Evolutionary conservation across 1,140 invertebrate genomes (phyloP).

Genomic region (Drosophila baimaii): DNA sequence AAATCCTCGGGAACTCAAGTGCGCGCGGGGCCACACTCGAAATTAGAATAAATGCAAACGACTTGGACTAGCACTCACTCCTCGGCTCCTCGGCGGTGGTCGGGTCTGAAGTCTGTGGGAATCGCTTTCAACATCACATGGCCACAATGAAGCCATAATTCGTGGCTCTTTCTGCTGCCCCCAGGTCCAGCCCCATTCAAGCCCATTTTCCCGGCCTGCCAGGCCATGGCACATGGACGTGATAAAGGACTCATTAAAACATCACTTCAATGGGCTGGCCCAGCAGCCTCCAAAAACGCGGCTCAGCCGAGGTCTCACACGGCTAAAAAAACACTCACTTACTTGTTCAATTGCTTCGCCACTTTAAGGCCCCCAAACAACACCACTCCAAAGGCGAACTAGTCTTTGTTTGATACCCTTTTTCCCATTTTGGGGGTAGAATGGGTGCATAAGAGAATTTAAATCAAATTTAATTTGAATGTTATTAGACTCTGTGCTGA

Average conservation of each 20-base stretch:
- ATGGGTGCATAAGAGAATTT: not conserved
- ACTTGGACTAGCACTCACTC: conserved; percentile 25
- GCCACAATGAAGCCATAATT: conserved; percentile 79
- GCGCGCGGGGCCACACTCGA: conserved; percentile 61
- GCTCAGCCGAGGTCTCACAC: conserved; percentile 13
- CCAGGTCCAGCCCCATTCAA: conserved; percentile 29
- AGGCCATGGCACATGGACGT: conserved; percentile 64
- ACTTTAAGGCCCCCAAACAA: conserved; percentile 70
- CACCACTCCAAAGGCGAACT: conserved; percentile 57
- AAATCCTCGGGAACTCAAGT: conserved; percentile 50
- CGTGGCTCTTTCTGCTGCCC: conserved; percentile 37
- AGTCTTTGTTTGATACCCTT: conserved; percentile 67
- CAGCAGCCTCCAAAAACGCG: conserved; percentile 67
- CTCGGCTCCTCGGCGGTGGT: too few species aligned
- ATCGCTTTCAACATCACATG: conserved; percentile 23
- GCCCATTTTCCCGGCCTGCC: conserved; percentile 32
- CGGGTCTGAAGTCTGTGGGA: conserved; percentile 47
- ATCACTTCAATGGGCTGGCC: conserved; percentile 80
- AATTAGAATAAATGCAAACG: conserved; percentile 72
- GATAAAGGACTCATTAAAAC: conserved; percentile 83
- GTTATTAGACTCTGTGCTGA: too few species aligned
- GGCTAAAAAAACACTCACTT: conserved; percentile 59
- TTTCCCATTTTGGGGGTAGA: not conserved
- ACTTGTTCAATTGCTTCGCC: conserved; percentile 80
- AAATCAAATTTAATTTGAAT: not conserved